These are phyloP conservation scores for Leucophenga montana DNA, from an alignment of 2,888 invertebrate genomes.

Conservation along the genomic window DNA sequence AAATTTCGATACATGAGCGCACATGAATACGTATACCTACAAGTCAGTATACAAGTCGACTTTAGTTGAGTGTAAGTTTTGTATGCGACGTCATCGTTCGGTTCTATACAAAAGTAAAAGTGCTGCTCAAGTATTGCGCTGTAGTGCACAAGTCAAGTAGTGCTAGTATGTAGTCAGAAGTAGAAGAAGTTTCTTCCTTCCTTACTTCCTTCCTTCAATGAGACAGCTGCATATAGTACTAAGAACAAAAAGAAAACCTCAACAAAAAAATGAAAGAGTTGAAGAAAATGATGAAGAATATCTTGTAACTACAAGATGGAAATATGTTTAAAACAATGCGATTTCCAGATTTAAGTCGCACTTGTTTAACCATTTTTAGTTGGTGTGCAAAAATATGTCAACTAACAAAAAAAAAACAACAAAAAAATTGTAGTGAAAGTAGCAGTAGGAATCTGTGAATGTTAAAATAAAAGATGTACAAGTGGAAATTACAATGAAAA, in stretches of 20 bases:
- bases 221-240: too few species aligned
- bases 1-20: conserved; percentile 40
- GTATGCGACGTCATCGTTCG: conserved; percentile 37
- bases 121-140: conserved; percentile 55
- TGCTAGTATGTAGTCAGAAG: background rate
- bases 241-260: too few species aligned
- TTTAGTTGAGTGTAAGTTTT: background rate
- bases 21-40: conserved; percentile 5
- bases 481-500: conserved; percentile 57
- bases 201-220: too few species aligned
- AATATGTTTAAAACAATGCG: too few species aligned
- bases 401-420: background rate
- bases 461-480: conserved; percentile 31
- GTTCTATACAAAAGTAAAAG: conserved; percentile 64
- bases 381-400: conserved; percentile 7
- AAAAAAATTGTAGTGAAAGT: background rate
- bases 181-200: too few species aligned
- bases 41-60: conserved; percentile 32
- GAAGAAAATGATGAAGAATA: too few species aligned
- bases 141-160: conserved; percentile 6
- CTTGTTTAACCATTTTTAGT: background rate
- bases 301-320: too few species aligned
- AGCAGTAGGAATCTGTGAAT: background rate
- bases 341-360: too few species aligned
- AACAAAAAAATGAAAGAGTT: too few species aligned